These are phyloP conservation scores for Glaucomys volans DNA, from an alignment of 2,113 vertebrate genomes.

Conservation along the genomic window DNA sequence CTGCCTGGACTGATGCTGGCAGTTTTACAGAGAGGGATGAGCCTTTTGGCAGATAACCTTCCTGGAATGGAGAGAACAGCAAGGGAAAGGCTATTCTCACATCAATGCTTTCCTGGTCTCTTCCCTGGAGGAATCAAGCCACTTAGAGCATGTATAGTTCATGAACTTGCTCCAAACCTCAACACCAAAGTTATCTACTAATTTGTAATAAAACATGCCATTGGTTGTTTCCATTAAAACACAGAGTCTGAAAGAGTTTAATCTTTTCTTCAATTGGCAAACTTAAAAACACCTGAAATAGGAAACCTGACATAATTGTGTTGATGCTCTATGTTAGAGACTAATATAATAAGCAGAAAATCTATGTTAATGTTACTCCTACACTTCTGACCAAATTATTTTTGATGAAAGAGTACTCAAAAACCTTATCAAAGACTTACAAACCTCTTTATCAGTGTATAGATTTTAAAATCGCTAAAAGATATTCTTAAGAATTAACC, in stretches of 20 bases:
- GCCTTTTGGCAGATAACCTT: slow-evolving; percentile 45
- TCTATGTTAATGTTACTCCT: not conserved
- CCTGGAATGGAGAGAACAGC: not conserved
- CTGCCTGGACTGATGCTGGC: not conserved
- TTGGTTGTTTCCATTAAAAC: not conserved
- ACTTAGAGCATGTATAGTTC: not conserved
- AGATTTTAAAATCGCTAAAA: slow-evolving; percentile 25
- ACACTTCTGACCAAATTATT: slow-evolving; percentile 20
- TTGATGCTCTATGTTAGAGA: not conserved
- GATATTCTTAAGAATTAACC: not conserved
- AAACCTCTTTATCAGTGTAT: not conserved
- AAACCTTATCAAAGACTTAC: slow-evolving; percentile 8
- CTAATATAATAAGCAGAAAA: not conserved
- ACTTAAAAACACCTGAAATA: not conserved
- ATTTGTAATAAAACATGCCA: not conserved
- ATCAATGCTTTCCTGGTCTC: not conserved
- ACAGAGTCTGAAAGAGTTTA: not conserved
- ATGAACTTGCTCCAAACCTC: not conserved
- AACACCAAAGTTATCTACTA: not conserved
- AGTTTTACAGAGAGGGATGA: not conserved
- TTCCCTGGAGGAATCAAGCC: not conserved
- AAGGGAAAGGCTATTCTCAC: not conserved
- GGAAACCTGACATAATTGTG: not conserved
- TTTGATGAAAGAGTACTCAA: not conserved
- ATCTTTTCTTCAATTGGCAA: not conserved